Conservation (phyloP, 2,113 vertebrate species). For the Alces alces region DNA sequence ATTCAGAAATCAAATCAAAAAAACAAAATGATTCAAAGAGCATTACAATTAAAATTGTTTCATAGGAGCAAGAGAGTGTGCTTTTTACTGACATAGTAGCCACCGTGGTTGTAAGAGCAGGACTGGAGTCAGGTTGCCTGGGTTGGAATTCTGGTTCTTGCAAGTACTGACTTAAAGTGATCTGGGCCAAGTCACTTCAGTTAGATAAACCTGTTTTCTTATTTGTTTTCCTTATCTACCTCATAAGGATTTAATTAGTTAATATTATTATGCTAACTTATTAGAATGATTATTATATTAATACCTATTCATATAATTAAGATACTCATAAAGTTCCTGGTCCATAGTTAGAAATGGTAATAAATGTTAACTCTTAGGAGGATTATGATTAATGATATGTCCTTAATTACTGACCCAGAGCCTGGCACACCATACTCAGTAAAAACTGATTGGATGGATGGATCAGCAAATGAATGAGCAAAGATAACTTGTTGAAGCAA, state of each 20-base stretch:
- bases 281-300: not conserved
- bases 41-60: not conserved
- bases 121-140: not conserved
- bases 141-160: not conserved
- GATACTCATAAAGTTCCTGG: not conserved
- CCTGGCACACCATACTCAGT: not conserved
- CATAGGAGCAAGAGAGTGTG: not conserved
- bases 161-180: not conserved
- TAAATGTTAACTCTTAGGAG: not conserved
- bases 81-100: not conserved
- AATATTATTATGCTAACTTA: not conserved
- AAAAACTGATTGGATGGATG: not conserved
- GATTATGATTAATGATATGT: not conserved
- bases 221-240: not conserved
- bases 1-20: not conserved
- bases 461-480: not conserved
- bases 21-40: not conserved
- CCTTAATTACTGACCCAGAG: not conserved
- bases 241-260: not conserved
- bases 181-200: not conserved
- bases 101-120: not conserved
- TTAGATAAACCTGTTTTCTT: not conserved
- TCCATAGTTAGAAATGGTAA: not conserved
- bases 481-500: not conserved
- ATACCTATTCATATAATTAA: not conserved